Conservation (phyloP, 2,888 invertebrate species). For the Athripsodes cinereus region DNA sequence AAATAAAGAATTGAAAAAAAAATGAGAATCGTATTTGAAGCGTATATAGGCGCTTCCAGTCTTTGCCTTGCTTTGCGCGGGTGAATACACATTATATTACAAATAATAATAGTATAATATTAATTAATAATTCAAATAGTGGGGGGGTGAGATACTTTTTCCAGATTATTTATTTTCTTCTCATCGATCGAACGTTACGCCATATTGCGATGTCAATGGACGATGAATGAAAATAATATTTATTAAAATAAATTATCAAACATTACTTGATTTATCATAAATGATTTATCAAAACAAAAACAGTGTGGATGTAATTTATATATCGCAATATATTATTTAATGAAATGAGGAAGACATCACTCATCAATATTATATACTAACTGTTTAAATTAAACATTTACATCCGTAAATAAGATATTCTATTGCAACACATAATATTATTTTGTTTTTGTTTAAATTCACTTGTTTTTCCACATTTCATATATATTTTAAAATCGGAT, state of each 20-base stretch:
- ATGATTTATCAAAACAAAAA: no score
- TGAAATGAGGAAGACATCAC: no score
- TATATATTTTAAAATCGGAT: no score
- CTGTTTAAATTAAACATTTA: not conserved
- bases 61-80: slow-evolving; percentile 17
- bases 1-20: slow-evolving; percentile 20
- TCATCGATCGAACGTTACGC: slow-evolving; percentile 13
- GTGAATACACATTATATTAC: slow-evolving; percentile 10
- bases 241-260: not conserved
- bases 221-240: slow-evolving; percentile 6
- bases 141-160: slow-evolving; percentile 7
- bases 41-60: slow-evolving; percentile 18
- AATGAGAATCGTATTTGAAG: slow-evolving; percentile 20
- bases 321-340: no score
- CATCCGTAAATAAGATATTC: no score
- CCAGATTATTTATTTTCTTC: slow-evolving; percentile 6
- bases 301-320: no score
- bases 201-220: slow-evolving; percentile 13
- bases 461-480: no score
- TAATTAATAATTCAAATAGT: not conserved
- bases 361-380: not conserved
- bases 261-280: not conserved
- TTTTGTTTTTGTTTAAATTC: no score
- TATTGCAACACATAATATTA: no score
- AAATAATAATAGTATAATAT: not conserved